Base-by-base conservation (phyloP, 2,113 vertebrate species). In the Empidonax traillii region DNA sequence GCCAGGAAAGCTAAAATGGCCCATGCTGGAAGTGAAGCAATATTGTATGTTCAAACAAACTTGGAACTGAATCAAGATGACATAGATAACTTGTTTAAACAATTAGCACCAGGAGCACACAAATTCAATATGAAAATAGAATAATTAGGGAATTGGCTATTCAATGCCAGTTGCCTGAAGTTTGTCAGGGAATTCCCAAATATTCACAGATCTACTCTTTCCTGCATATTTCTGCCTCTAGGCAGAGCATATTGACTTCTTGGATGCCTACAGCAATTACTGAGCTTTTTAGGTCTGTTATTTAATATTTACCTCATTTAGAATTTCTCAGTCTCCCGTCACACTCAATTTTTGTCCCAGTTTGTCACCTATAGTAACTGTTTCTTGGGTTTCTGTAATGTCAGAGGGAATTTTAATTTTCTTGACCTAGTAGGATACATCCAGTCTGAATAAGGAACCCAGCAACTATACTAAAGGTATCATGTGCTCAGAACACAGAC, bases 341-440 rank as follows among this genome's bases (percentile, higher is more conserved):
- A 25, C 6, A 4, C 10, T 1, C 2, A 2, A 15, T 55, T 47
- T 8, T 6, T 4, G 3, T 39, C 8, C 2, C 6, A 28, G 5
- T 74, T 82, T 68, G 4, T 55, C 33, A 37, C 61, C 39, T 35
- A 10, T 6, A 51, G 9, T 65, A 49, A 17, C 46, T 37, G 17
- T 21, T 71, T 39, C 11, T 79, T 47, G 3, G 8, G 14, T 58
- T 85, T 87, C 37, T 59, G 8, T 33, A 59, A 20, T 23, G 8
- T 82, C 28, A 35, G 21, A 68, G 2, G 3, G 4, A 41, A 37
- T 81, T 73, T 67, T 44, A 1, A 20, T 49, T 59, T 87, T 61
- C 30, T 55, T 77, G 30, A 33, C 47, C 2, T 3, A 35, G 31
- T 14, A 55, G 30, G 30, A 51, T 37, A 20, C 19, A 33, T 55